Base-by-base conservation (phyloP, 2,888 invertebrate species). In the Stenoptilia bipunctidactyla region DNA sequence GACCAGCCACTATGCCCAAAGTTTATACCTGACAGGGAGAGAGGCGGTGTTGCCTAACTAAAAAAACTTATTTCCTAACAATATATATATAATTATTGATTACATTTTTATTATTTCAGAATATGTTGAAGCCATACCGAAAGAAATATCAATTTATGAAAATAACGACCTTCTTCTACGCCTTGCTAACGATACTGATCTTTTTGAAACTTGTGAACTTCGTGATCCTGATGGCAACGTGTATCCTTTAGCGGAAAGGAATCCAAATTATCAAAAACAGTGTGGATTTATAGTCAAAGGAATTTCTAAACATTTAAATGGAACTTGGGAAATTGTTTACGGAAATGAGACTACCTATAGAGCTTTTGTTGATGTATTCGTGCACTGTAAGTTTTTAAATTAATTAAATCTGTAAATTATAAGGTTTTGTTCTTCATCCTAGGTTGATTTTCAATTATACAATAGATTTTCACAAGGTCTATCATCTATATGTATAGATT, bases 291-390 rank as follows among this genome's bases (percentile, higher is more conserved):
- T 67, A 27, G 53, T 71, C 1, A 55, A 40, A 15, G 49, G 54
- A 34, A 53, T 70, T 1, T 47, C 43, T 8, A 35, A 33, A 9
- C 39, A 15, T 5, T 56, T 68, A 14, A 47, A 40, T 40, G 79
- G 80, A 38, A 40, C 38, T 12, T 80, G 77, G 76, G 45, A 52
- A 27, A 75, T 80, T 37, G 46, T 50, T 1, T 74, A 62, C 44
- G 76, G 71, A 43, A 46, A 50, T n/a, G 49, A 39, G 42, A 63
- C 66, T 1, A 47, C 48, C 20, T 65, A 67, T 42, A 61, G 47
- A 52, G 71, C 71, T 1, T 41, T 45, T 12, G 52, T 69, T 41
- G 30, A 48, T 14, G 62, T 77, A 1, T 49, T 41, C 37, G 64
- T 76, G 13, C 47, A 51, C 45, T 70, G 72, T 76, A 66, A 69